Conservation (phyloP, 2,888 invertebrate species). For the Piscicola geometra region DNA sequence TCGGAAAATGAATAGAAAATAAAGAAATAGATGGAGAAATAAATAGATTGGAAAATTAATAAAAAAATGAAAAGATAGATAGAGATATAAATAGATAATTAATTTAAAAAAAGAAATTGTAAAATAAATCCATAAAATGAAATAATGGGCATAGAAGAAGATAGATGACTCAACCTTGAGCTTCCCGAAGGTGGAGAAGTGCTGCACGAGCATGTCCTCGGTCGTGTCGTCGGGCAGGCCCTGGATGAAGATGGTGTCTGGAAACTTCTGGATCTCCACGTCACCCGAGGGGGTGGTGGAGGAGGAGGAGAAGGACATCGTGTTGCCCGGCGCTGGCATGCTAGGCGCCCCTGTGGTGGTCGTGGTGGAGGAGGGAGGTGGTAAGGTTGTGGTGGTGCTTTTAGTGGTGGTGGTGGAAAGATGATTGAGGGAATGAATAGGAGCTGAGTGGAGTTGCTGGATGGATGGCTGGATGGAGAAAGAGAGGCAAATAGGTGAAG, state of each 20-base stretch:
- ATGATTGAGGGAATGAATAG: too few species aligned
- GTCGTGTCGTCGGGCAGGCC: slow-evolving; percentile 79
- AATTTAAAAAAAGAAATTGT: background rate
- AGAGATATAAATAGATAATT: background rate
- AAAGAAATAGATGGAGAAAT: background rate
- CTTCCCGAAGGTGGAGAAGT: slow-evolving; percentile 90
- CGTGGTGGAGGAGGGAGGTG: background rate
- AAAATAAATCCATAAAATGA: slow-evolving; percentile 1
- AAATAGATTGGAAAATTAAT: background rate
- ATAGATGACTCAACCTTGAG: slow-evolving; percentile 71
- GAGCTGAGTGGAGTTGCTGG: too few species aligned
- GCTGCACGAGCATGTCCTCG: slow-evolving; percentile 80
- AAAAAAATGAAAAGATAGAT: background rate
- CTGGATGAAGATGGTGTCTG: slow-evolving; percentile 90
- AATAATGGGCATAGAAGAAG: background rate
- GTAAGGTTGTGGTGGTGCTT: too few species aligned
- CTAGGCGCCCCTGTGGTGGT: background rate
- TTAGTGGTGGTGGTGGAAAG: too few species aligned
- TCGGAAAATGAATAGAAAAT: background rate
- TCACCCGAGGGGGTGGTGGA: slow-evolving; percentile 21
- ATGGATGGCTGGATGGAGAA: too few species aligned
- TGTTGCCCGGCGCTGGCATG: background rate
- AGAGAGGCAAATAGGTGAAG: too few species aligned
- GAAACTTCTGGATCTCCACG: slow-evolving; percentile 62
- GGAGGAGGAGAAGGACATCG: background rate